Percentiles rank a stretch among this genome's conserved stretches.
phyloP scores from a whole-genome alignment of 2,797 vertebrate genomes.

The Anguilla pacifica region DNA sequence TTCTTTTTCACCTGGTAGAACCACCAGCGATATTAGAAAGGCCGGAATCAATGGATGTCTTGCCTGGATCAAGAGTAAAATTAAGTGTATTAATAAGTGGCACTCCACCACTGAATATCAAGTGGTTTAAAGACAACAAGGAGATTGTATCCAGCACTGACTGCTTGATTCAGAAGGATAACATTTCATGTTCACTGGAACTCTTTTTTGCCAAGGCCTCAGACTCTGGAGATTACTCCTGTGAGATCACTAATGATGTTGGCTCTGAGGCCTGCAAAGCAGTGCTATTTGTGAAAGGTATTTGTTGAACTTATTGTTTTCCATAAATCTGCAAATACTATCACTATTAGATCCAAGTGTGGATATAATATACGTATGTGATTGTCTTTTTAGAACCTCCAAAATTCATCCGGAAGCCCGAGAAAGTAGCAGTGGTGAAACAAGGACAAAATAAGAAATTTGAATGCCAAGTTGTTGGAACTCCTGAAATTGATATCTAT shows the following conservation, averaged over 20 bases:
- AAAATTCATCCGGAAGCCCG: constrained; percentile 87
- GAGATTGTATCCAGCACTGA: constrained; percentile 83
- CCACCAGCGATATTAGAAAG: constrained; percentile 91
- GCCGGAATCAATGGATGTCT: constrained; percentile 85
- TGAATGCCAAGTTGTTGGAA: constrained; percentile 91
- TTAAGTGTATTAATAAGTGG: constrained; percentile 87
- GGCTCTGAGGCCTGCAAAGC: constrained; percentile 86
- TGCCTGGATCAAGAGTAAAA: constrained; percentile 87
- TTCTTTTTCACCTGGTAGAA: constrained; percentile 72
- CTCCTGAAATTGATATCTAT: constrained; percentile 87
- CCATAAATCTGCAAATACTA: constrained; percentile 34
- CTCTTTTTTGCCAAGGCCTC: constrained; percentile 86
- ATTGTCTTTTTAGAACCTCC: constrained; percentile 82
- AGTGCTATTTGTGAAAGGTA: constrained; percentile 95
- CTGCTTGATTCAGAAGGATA: constrained; percentile 87
- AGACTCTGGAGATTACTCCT: constrained; percentile 89
- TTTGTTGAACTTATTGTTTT: constrained; percentile 41
- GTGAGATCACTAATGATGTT: constrained; percentile 92
- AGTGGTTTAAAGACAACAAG: constrained; percentile 95
- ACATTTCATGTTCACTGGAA: constrained; percentile 85
- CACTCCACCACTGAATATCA: constrained; percentile 86
- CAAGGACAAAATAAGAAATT: constrained; percentile 84
- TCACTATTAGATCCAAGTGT: neutral
- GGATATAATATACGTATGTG: constrained; percentile 35
- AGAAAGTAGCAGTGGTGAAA: constrained; percentile 82